Evolutionary conservation across 2,113 vertebrate species (phyloP), one percentile per base, ranked within the genome.

Genomic region (Oryzias javanicus): DNA sequence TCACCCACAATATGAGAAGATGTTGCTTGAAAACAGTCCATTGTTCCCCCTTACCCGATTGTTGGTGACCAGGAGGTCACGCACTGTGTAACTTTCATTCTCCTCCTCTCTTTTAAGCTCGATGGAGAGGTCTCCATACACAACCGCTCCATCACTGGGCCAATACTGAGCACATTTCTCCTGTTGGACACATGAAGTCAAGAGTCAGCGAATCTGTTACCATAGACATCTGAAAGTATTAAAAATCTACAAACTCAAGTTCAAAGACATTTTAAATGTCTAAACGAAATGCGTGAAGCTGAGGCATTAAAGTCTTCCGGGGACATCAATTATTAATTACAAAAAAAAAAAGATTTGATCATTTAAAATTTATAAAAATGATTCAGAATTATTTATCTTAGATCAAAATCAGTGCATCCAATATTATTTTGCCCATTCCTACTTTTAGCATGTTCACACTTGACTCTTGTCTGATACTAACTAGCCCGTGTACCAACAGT

Each of bases 91-190:
- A 87, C 96, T 99, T 87, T 99, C 97, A 4, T 94, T 94, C 71
- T 98, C 96, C 59, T 98, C 96, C 73, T 99, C 97, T 19, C 95
- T 95, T 72, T 99, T 99, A 72, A 99, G 89, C 89, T 99, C 96
- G 48, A 98, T 94, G 27, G 94, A 92, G 82, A 98, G 95, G 89
- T 99, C 97, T 6, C 96, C 96, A 3, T 94, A 91, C 19, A 90
- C 92, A 66, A 97, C 90, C 0, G 87, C 84, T 29, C 95, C 92
- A 3, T 98, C 96, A 8, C 92, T 95, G 0, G 96, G 93, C 97
- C 97, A 99, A 69, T 98, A 99, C 90, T 96, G 96, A 62, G 93
- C 94, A 89, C 96, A 99, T 70, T 99, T 99, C 74, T 99, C 97
- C 97, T 98, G 60, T 16, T 72, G 16, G 41, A 57, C 13, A 41